Evolutionary conservation across 2,888 invertebrate species (phyloP).

Genomic region (Formica aserva): DNA sequence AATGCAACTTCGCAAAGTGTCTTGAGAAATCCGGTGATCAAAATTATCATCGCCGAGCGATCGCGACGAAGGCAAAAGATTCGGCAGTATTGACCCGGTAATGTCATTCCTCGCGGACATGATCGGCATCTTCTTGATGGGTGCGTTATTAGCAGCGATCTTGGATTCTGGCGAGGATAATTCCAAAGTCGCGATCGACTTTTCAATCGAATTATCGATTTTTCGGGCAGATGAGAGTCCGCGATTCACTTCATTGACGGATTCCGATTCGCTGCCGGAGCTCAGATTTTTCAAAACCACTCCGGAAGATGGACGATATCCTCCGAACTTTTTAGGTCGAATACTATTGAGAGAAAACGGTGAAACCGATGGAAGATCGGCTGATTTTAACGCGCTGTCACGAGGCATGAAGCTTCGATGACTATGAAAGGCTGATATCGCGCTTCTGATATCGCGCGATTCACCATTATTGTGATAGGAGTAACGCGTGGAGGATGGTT

Average conservation of each 20-base stretch:
- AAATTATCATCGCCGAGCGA: background rate
- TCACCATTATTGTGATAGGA: background rate
- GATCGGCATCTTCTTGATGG: constrained; percentile 41
- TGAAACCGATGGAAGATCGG: constrained; percentile 24
- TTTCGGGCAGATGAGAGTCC: constrained; percentile 1
- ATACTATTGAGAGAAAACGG: constrained; percentile 24
- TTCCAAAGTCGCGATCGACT: background rate
- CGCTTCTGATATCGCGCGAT: background rate
- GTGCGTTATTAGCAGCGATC: background rate
- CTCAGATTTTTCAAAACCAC: constrained; percentile 72
- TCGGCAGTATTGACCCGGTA: constrained; percentile 18
- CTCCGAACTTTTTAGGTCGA: constrained; percentile 61
- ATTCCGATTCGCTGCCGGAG: constrained; percentile 73
- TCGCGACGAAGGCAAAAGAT: constrained; percentile 21
- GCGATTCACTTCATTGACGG: background rate
- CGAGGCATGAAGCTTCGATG: constrained; percentile 14
- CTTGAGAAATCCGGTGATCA: background rate
- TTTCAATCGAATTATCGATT: background rate
- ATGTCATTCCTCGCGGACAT: constrained; percentile 43
- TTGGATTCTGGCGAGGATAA: constrained; percentile 19
- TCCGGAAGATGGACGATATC: constrained; percentile 61
- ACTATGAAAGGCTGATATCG: background rate
- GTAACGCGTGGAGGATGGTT: constrained; percentile 22
- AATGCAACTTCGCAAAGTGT: background rate
- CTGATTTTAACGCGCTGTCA: background rate